A percentile compares a stretch with the other conserved stretches of the same genome.
These are phyloP conservation scores for Dolichomitus sp. DNA, from an alignment of 2,888 invertebrate genomes.

Conservation along the genomic window DNA sequence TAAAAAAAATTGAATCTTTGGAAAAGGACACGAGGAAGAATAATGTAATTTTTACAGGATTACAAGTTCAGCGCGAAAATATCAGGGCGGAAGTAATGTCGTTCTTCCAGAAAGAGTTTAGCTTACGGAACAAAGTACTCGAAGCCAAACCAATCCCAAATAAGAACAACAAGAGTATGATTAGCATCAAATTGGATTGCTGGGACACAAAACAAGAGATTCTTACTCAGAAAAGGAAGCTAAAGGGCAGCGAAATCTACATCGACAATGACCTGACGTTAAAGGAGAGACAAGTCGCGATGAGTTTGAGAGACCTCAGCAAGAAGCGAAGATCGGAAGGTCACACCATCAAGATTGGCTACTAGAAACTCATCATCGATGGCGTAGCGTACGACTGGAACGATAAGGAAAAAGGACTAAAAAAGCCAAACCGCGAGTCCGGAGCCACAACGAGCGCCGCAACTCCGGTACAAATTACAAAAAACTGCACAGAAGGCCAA, in stretches of 20 bases:
- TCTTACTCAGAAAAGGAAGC: not conserved
- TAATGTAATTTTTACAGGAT: not conserved
- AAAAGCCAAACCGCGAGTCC: constrained; percentile 3
- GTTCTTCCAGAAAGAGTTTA: not conserved
- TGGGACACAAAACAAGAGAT: not conserved
- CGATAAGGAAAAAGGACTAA: not conserved
- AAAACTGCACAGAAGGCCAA: not conserved
- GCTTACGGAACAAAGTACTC: too few species aligned
- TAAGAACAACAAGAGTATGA: too few species aligned
- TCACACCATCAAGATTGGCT: not conserved
- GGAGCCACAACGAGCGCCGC: not conserved
- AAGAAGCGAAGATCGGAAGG: too few species aligned
- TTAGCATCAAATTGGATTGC: not conserved
- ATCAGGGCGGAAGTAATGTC: not conserved
- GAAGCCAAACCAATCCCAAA: too few species aligned
- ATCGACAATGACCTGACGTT: too few species aligned
- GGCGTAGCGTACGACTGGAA: not conserved
- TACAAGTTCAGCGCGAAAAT: not conserved
- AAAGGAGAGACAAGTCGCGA: too few species aligned
- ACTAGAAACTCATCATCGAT: constrained; percentile 24
- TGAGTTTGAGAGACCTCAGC: too few species aligned
- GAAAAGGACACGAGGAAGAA: too few species aligned
- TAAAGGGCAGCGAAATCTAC: too few species aligned
- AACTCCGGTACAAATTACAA: not conserved
- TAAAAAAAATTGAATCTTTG: too few species aligned